Conservation (phyloP, 2,113 vertebrate genomes). For the Pongo pygmaeus region DNA sequence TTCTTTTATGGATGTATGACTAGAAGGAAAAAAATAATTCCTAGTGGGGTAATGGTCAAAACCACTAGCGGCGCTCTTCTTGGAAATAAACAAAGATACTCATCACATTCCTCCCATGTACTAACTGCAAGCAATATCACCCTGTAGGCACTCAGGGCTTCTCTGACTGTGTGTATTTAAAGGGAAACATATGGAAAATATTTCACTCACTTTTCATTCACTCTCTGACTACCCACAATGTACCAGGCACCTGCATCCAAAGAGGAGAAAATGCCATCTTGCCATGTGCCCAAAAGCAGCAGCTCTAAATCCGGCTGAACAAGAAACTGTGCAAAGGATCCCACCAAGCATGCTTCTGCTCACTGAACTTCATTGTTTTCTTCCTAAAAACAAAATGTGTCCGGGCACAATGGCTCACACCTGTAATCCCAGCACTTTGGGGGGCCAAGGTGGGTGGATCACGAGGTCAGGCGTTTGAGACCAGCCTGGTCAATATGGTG, state of each 20-base stretch:
- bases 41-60: not conserved
- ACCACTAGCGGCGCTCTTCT: not conserved
- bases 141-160: not conserved
- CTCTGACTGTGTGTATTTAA: not conserved
- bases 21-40: not conserved
- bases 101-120: not conserved
- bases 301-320: not conserved
- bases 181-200: not conserved
- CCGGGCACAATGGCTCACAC: accelerated
- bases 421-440: too few relatives aligned
- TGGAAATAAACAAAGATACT: not conserved
- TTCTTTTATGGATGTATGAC: not conserved
- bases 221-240: not conserved
- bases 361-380: not conserved
- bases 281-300: too few relatives aligned
- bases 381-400: not conserved
- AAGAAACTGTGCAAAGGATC: not conserved
- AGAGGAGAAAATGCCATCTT: not conserved
- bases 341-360: not conserved
- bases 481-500: too few relatives aligned
- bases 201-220: not conserved
- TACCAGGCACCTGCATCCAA: not conserved
- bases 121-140: too few relatives aligned
- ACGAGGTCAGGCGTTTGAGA: too few relatives aligned
- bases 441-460: too few relatives aligned